These are phyloP conservation scores for Aurelia aurita DNA, from an alignment of 30 jellyfish, hydroid and myxozoan genomes.

Conservation along the genomic window DNA sequence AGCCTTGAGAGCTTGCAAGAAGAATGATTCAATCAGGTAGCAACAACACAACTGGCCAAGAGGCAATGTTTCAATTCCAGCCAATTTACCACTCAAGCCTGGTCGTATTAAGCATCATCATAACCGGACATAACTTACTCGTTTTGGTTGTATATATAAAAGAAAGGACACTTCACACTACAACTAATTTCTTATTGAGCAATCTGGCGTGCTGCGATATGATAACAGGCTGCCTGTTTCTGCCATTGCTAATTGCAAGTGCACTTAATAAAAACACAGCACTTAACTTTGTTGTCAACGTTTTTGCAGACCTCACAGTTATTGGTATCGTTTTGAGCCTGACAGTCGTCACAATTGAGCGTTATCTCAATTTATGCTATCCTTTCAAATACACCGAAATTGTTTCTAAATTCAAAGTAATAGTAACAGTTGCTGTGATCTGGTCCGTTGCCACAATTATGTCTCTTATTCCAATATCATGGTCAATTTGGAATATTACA, in stretches of 20 bases:
- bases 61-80: not conserved
- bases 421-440: slow-evolving; percentile 43
- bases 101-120: slow-evolving; percentile 24
- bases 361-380: slow-evolving; percentile 50
- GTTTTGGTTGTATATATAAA: slow-evolving; percentile 42
- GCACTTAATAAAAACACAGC: not conserved
- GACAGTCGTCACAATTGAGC: slow-evolving; percentile 44
- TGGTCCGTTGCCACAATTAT: slow-evolving; percentile 55
- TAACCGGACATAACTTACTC: slow-evolving; percentile 44
- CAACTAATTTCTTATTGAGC: slow-evolving; percentile 49
- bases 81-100: slow-evolving; percentile 58
- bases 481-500: slow-evolving; percentile 30
- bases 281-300: slow-evolving; percentile 43
- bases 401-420: slow-evolving; percentile 29
- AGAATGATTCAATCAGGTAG: too few species aligned
- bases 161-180: slow-evolving; percentile 29
- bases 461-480: slow-evolving; percentile 43
- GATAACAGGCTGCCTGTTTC: slow-evolving; percentile 47
- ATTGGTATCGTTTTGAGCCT: slow-evolving; percentile 45
- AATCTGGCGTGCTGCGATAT: slow-evolving; percentile 70
- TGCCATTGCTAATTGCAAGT: slow-evolving; percentile 41
- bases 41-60: too few species aligned
- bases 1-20: too few species aligned
- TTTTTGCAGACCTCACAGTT: slow-evolving; percentile 38
- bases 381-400: slow-evolving; percentile 47